A percentile compares a stretch with the other conserved stretches of the same genome.
Evolutionary conservation across 2,113 vertebrate species (phyloP).

Genomic region (Ovis aries): ARS-UI_Ramb_v3.0 NC_056069.1:66939001-66939500

Average conservation of each 20-base stretch:
- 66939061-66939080: neutral
- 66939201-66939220: neutral
- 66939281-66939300: fast-evolving
- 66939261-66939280: fast-evolving
- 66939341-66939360: neutral
- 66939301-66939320: neutral
- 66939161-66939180: neutral
- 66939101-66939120: neutral
- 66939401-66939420: neutral
- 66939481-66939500: neutral
- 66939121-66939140: neutral
- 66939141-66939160: neutral
- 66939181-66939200: neutral
- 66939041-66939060: neutral
- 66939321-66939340: too few species aligned
- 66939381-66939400: neutral
- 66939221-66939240: neutral
- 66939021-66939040: neutral
- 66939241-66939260: neutral
- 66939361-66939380: fast-evolving
- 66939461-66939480: neutral
- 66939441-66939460: neutral
- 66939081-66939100: neutral
- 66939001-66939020: neutral
- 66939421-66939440: neutral